These are phyloP conservation scores for Amiota minor DNA, from an alignment of 2,888 invertebrate species.

Conservation along the genomic window DNA sequence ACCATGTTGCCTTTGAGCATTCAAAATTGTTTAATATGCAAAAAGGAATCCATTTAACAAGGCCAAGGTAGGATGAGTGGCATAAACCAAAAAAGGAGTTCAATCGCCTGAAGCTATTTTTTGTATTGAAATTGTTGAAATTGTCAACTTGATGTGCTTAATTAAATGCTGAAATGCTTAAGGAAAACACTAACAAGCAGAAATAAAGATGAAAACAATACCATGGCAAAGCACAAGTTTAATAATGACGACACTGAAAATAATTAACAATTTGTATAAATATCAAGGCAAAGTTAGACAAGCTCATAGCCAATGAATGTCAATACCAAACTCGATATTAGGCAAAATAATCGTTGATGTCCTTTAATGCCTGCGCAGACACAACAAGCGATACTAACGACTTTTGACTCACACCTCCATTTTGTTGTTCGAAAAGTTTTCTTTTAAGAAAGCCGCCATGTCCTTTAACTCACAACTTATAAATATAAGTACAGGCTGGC, in stretches of 20 bases:
- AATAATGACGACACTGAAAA: constrained; percentile 62
- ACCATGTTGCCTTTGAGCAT: not conserved
- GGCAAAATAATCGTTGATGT: constrained; percentile 22
- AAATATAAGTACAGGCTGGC: not conserved
- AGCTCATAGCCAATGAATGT: not conserved
- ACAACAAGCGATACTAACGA: constrained; percentile 9
- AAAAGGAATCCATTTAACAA: not conserved
- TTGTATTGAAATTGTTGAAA: constrained; percentile 65
- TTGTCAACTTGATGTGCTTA: constrained; percentile 68
- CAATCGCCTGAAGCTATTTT: not conserved
- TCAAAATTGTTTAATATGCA: not conserved
- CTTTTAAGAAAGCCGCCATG: no score
- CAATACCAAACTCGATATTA: not conserved
- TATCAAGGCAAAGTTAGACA: constrained; percentile 45
- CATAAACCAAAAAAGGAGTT: not conserved
- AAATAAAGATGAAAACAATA: constrained; percentile 6
- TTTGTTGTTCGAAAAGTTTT: not conserved
- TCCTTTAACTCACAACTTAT: not conserved
- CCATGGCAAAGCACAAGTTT: constrained; percentile 49
- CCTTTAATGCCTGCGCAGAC: constrained; percentile 14
- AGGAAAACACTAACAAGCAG: constrained; percentile 50
- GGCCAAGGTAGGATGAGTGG: no score
- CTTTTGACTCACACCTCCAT: not conserved
- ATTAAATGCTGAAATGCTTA: constrained; percentile 66
- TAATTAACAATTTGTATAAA: constrained; percentile 65